phyloP scores from a whole-genome alignment of 2,888 invertebrate genomes.

The Iphiclides podalirius region DNA sequence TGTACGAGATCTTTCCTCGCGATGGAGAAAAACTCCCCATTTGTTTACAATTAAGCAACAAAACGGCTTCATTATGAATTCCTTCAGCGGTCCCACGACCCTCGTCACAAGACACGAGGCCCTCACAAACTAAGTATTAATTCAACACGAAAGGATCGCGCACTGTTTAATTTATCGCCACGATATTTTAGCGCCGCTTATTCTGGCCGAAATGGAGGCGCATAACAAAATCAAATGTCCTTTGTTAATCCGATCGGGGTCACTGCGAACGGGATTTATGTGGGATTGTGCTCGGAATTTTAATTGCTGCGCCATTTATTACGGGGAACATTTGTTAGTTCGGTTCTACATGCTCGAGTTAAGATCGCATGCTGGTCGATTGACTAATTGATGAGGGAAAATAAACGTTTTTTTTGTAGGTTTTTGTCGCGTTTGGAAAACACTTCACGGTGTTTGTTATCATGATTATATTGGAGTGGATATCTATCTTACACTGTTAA shows the following conservation, averaged over 20 bases:
- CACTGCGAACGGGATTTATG: constrained; percentile 5
- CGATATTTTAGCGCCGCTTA: constrained; percentile 5
- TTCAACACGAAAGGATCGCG: constrained; percentile 35
- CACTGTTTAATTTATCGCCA: constrained; percentile 22
- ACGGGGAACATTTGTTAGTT: neutral
- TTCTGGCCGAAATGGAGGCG: neutral
- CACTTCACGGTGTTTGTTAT: too few species aligned
- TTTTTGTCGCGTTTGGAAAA: too few species aligned
- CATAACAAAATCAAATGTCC: constrained; percentile 9
- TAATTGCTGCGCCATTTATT: neutral
- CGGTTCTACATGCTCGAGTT: neutral
- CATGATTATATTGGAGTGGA: too few species aligned
- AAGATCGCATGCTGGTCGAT: too few species aligned
- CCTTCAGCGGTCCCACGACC: constrained; percentile 39
- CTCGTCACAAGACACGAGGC: constrained; percentile 40
- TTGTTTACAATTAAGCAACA: too few species aligned
- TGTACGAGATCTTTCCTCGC: too few species aligned
- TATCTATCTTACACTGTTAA: too few species aligned
- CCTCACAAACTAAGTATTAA: constrained; percentile 38
- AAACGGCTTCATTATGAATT: constrained; percentile 46
- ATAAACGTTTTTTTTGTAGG: too few species aligned
- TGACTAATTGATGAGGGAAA: too few species aligned
- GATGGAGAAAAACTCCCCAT: too few species aligned
- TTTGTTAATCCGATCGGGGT: constrained; percentile 12
- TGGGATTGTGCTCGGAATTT: neutral